Evolutionary conservation across 2,113 vertebrate species (phyloP).

Genomic region (Illadopsis cleaveri): DNA sequence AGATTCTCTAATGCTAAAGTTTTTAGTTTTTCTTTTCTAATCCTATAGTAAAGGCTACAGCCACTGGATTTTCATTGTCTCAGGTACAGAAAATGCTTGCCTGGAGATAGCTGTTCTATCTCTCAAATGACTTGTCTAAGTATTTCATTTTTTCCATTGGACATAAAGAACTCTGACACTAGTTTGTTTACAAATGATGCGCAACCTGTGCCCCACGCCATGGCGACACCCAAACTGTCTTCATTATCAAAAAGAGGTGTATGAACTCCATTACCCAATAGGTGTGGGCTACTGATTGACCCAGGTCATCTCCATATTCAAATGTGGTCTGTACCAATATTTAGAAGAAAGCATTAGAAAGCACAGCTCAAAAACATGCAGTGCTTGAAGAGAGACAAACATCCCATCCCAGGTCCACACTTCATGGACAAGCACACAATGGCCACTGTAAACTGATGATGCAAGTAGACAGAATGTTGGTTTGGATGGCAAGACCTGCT

Average conservation of each 20-base stretch:
- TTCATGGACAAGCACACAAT: background rate
- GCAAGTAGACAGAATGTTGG: background rate
- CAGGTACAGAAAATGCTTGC: background rate
- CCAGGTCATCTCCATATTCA: background rate
- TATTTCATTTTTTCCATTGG: background rate
- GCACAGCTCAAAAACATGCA: background rate
- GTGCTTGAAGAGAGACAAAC: background rate
- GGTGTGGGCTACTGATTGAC: background rate
- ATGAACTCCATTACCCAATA: background rate
- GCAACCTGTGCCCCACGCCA: background rate
- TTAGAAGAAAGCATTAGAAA: background rate
- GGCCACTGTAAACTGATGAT: background rate
- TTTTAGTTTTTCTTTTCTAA: background rate
- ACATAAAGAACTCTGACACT: background rate
- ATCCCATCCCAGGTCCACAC: background rate
- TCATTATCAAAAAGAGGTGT: background rate
- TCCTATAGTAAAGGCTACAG: background rate
- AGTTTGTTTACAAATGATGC: background rate
- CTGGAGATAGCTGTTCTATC: background rate
- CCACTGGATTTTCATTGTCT: background rate
- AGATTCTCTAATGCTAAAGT: background rate
- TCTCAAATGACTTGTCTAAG: background rate
- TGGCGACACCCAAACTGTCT: background rate
- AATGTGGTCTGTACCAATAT: background rate
- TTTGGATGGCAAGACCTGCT: background rate